A percentile compares a stretch with the other conserved stretches of the same genome.
Conservation (phyloP, 2,797 vertebrate genomes). For the Urophycis tenuis region DNA sequence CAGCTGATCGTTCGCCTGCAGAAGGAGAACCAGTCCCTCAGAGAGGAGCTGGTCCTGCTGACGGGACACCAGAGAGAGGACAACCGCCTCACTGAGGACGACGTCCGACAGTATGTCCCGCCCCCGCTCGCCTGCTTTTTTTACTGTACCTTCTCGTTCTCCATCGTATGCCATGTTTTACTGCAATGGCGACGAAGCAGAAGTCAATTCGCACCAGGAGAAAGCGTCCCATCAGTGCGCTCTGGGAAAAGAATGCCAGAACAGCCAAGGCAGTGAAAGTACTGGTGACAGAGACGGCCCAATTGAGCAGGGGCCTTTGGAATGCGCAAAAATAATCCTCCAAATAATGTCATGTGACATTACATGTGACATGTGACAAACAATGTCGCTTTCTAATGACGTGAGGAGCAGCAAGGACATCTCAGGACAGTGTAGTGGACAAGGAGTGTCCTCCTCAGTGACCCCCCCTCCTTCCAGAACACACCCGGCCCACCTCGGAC, state of each 20-base stretch:
- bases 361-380: too few relatives aligned
- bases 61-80: slow-evolving; percentile 77
- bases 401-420: slow-evolving; percentile 40
- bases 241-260: slow-evolving; percentile 5
- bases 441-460: not conserved
- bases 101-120: slow-evolving; percentile 72
- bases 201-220: not conserved
- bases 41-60: slow-evolving; percentile 79
- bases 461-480: slow-evolving; percentile 15
- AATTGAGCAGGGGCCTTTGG: not conserved
- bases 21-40: slow-evolving; percentile 81
- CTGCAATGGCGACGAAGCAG: not conserved
- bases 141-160: not conserved
- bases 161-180: not conserved
- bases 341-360: not conserved
- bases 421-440: slow-evolving; percentile 40
- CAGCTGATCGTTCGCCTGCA: slow-evolving; percentile 81
- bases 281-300: not conserved
- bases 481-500: slow-evolving; percentile 20
- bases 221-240: not conserved
- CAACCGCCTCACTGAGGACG: slow-evolving; percentile 76
- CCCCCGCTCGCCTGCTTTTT: not conserved
- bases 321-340: too few relatives aligned
- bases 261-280: slow-evolving; percentile 9
- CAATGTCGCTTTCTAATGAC: slow-evolving; percentile 21